Percentiles rank a stretch among this genome's conserved stretches.
Evolutionary conservation across 1,140 invertebrate genomes (phyloP).

Genomic region (Melanaphis sacchari): DNA sequence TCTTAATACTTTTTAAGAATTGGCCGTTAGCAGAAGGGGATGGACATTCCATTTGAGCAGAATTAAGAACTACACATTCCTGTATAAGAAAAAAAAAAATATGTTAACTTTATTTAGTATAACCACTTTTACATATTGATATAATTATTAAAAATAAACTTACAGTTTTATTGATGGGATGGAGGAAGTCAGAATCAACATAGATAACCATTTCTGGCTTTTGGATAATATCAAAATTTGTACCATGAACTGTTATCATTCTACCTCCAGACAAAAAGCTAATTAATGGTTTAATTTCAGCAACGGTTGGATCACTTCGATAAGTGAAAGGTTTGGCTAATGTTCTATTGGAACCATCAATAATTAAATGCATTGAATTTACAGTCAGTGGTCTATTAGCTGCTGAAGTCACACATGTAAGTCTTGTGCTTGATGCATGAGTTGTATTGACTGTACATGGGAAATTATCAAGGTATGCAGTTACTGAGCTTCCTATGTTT

Average conservation of each 20-base stretch:
- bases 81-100: slow-evolving; percentile 61
- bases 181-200: slow-evolving; percentile 71
- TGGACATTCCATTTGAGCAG: slow-evolving; percentile 93
- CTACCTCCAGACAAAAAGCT: slow-evolving; percentile 92
- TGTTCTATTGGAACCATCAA: slow-evolving; percentile 83
- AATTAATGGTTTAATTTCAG: slow-evolving; percentile 87
- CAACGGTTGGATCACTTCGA: slow-evolving; percentile 90
- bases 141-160: slow-evolving; percentile 59
- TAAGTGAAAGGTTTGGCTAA: slow-evolving; percentile 82
- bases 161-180: slow-evolving; percentile 78
- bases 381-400: slow-evolving; percentile 57
- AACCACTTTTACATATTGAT: not conserved
- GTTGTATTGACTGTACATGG: slow-evolving; percentile 87
- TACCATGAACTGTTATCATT: slow-evolving; percentile 91
- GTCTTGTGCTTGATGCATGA: slow-evolving; percentile 85
- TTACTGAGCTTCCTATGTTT: slow-evolving; percentile 90
- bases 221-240: slow-evolving; percentile 89
- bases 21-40: slow-evolving; percentile 81
- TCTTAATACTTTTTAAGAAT: slow-evolving; percentile 61
- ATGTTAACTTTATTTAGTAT: not conserved
- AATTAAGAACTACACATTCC: slow-evolving; percentile 82
- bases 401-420: slow-evolving; percentile 86
- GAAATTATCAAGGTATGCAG: slow-evolving; percentile 86
- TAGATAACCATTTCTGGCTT: slow-evolving; percentile 89
- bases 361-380: slow-evolving; percentile 73